Conservation (phyloP, 2,797 vertebrate genomes). For the Peromyscus melanophrys region DNA sequence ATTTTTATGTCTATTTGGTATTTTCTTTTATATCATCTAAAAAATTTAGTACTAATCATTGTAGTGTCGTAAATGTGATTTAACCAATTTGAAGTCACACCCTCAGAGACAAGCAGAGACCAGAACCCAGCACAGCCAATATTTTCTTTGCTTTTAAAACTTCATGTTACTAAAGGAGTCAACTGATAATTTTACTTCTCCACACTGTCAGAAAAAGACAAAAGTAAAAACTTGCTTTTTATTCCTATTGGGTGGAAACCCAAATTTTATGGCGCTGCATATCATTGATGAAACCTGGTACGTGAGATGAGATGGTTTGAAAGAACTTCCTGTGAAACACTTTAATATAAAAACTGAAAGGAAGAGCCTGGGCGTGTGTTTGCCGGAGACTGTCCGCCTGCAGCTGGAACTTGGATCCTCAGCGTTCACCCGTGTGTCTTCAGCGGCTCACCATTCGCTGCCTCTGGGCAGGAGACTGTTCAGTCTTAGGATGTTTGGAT, state of each 20-base stretch:
- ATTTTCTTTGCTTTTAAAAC: slow-evolving; percentile 52
- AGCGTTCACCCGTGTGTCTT: slow-evolving; percentile 66
- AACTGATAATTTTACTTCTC: slow-evolving; percentile 54
- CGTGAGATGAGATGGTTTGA: slow-evolving; percentile 57
- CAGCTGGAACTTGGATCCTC: slow-evolving; percentile 25
- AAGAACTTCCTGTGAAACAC: slow-evolving; percentile 71
- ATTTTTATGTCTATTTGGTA: slow-evolving; percentile 77
- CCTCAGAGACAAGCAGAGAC: slow-evolving; percentile 69
- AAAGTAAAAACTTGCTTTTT: slow-evolving; percentile 38
- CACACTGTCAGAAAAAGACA: slow-evolving; percentile 32
- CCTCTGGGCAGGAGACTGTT: not conserved
- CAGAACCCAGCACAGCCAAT: slow-evolving; percentile 65
- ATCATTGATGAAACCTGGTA: slow-evolving; percentile 53
- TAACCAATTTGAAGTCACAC: slow-evolving; percentile 76
- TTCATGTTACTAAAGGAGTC: slow-evolving; percentile 46
- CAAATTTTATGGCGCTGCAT: slow-evolving; percentile 48
- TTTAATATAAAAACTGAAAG: slow-evolving; percentile 51
- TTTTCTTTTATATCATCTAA: slow-evolving; percentile 73
- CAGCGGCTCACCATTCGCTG: not conserved
- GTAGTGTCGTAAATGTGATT: slow-evolving; percentile 72
- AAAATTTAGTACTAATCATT: slow-evolving; percentile 76
- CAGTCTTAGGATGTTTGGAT: slow-evolving; percentile 74
- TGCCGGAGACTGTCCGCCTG: not conserved
- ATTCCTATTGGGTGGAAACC: slow-evolving; percentile 59
- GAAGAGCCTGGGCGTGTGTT: not conserved